phyloP scores from a whole-genome alignment of 2,113 vertebrate genomes.

The Hipposideros armiger region DNA sequence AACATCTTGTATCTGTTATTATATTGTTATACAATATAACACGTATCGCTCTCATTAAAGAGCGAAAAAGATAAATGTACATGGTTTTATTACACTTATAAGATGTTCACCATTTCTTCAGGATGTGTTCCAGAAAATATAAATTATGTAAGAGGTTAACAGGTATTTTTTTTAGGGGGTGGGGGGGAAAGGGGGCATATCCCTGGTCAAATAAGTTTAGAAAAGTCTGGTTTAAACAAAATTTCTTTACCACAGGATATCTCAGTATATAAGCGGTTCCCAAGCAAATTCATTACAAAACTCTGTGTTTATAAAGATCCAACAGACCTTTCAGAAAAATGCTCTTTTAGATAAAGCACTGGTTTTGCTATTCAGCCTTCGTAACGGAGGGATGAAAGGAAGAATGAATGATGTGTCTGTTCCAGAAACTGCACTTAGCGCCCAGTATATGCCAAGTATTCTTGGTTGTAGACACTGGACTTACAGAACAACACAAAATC shows the following conservation, averaged over 20 bases:
- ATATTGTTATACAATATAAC: not conserved
- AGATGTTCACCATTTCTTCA: not conserved
- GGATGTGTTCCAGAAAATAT: not conserved
- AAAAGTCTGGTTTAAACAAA: not conserved
- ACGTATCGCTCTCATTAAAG: not conserved
- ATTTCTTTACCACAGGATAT: not conserved
- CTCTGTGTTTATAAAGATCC: not conserved
- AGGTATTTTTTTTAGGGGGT: not conserved
- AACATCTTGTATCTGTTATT: not conserved
- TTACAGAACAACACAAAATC: not conserved
- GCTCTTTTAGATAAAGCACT: not conserved
- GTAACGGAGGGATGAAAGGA: not conserved
- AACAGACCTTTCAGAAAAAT: constrained; percentile 29
- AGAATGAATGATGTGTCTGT: not conserved
- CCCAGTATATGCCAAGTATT: not conserved
- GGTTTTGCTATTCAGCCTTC: not conserved
- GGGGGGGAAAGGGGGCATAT: not conserved
- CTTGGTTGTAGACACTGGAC: not conserved
- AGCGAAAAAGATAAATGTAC: not conserved
- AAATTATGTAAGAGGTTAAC: not conserved
- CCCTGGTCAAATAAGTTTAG: not conserved
- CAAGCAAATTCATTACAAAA: not conserved
- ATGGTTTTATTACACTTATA: not conserved
- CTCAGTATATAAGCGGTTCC: not conserved
- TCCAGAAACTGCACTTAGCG: not conserved